phyloP scores from a whole-genome alignment of 2,113 vertebrate species.

The Solea senegalensis region DNA sequence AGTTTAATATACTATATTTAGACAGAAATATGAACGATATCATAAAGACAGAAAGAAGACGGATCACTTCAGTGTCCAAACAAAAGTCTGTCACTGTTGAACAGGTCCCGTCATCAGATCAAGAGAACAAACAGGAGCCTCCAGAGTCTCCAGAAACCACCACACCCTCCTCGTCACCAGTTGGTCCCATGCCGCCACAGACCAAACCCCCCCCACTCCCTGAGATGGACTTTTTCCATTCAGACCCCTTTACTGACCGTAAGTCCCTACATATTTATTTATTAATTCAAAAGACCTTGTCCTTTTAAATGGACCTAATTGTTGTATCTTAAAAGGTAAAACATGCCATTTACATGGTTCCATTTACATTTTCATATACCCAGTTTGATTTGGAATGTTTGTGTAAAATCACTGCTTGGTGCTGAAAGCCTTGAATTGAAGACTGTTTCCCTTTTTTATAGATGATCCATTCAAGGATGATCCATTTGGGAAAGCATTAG shows the following conservation, averaged over 20 bases:
- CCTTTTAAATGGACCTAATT: neutral
- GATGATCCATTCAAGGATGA: conserved; percentile 97
- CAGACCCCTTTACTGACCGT: conserved; percentile 96
- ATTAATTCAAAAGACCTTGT: too few species aligned
- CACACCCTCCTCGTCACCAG: conserved; percentile 71
- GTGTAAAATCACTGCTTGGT: neutral
- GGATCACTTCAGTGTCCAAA: too few species aligned
- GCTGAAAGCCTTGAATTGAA: neutral
- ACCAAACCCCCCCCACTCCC: conserved; percentile 79
- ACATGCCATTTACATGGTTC: too few species aligned
- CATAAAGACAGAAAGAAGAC: too few species aligned
- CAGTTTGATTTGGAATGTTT: neutral
- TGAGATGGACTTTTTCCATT: conserved; percentile 91
- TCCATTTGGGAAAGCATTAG: conserved; percentile 89
- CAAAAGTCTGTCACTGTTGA: neutral
- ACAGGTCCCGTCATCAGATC: conserved; percentile 87
- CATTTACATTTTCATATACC: neutral
- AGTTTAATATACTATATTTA: too few species aligned
- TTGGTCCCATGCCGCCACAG: conserved; percentile 66
- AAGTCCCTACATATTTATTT: conserved; percentile 69
- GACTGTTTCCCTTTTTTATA: conserved; percentile 67
- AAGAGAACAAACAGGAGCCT: conserved; percentile 80
- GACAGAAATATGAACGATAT: too few species aligned
- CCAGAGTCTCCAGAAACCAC: conserved; percentile 67
- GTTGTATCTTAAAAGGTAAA: neutral